These are phyloP conservation scores for Nemotelus pantherinus DNA, from an alignment of 2,888 invertebrate species.

Conservation along the genomic window DNA sequence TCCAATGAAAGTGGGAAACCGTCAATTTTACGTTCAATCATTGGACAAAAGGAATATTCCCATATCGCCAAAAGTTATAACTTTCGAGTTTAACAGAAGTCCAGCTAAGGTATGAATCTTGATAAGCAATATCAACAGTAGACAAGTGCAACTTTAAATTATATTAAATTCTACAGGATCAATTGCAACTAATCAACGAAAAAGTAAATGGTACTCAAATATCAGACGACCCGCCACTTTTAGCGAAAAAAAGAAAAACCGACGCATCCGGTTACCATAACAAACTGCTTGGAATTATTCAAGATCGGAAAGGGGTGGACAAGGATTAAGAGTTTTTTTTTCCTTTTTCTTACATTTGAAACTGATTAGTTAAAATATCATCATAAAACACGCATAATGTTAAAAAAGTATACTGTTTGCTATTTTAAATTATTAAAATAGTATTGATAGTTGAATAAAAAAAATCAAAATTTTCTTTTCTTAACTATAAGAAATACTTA, in stretches of 20 bases:
- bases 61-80: constrained; percentile 60
- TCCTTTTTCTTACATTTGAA: no score
- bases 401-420: not conserved
- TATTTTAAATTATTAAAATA: constrained; percentile 16
- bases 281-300: no score
- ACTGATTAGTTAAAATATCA: not conserved
- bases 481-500: no score
- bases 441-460: not conserved
- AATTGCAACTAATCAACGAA: constrained; percentile 59
- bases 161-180: constrained; percentile 53
- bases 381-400: constrained; percentile 11
- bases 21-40: constrained; percentile 70
- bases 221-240: not conserved
- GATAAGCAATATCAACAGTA: not conserved
- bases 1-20: constrained; percentile 62
- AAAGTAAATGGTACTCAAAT: constrained; percentile 59
- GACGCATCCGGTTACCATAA: no score
- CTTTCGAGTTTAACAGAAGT: constrained; percentile 60
- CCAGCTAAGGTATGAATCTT: constrained; percentile 59
- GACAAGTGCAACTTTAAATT: no score
- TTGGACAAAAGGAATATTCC: constrained; percentile 65
- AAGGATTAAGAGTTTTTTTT: no score
- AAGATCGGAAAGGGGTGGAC: no score
- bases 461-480: constrained; percentile 2
- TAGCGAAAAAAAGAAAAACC: not conserved